These are phyloP conservation scores for Scortum barcoo DNA, from an alignment of 2,113 vertebrate species.

Conservation along the genomic window DNA sequence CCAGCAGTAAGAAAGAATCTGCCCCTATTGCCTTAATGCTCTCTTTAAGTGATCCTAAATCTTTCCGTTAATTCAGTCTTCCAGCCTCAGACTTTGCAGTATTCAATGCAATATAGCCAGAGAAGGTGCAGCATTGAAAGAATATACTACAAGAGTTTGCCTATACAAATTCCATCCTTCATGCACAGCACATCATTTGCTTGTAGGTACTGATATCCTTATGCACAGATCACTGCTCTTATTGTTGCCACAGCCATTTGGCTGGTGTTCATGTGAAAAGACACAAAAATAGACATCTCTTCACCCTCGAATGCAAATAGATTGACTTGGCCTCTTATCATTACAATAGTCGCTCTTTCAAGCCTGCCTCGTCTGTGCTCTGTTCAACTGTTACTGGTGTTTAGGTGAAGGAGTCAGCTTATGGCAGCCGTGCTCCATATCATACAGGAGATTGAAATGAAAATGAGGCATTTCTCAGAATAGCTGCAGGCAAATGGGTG, in stretches of 20 bases:
- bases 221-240: constrained; percentile 50
- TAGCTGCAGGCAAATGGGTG: constrained; percentile 55
- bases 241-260: constrained; percentile 18
- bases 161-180: background rate
- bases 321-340: constrained; percentile 69
- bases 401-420: constrained; percentile 68
- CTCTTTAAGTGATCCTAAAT: background rate
- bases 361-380: constrained; percentile 44
- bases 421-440: constrained; percentile 51
- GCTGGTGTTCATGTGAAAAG: constrained; percentile 19
- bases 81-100: background rate
- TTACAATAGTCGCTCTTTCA: constrained; percentile 56
- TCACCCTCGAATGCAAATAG: constrained; percentile 66
- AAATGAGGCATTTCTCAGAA: constrained; percentile 75
- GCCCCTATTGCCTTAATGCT: constrained; percentile 10
- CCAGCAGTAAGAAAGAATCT: constrained; percentile 20
- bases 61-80: background rate
- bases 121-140: background rate
- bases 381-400: constrained; percentile 66
- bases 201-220: constrained; percentile 27
- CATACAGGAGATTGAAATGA: constrained; percentile 72
- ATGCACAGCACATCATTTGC: constrained; percentile 25
- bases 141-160: background rate
- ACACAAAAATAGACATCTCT: constrained; percentile 61
- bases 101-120: background rate